Percentiles rank a stretch among this genome's conserved stretches.
Evolutionary conservation across 2,888 invertebrate genomes (phyloP).

Genomic region (Rhimphoctona megacephalus): DNA sequence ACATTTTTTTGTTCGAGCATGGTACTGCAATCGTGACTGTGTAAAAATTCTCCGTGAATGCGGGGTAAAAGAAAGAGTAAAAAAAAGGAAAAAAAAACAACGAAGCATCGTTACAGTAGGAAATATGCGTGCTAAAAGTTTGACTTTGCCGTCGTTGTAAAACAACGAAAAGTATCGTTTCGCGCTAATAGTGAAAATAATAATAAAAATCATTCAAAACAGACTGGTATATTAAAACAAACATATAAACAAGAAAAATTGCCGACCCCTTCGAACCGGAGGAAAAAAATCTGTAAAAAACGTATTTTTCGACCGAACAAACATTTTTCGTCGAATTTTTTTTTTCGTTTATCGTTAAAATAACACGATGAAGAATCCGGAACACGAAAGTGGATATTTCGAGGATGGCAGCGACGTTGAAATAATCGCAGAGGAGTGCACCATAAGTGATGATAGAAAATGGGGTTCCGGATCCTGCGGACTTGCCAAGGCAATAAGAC

Average conservation of each 20-base stretch:
- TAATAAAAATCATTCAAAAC: background rate
- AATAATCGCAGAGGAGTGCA: constrained; percentile 73
- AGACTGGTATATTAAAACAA: background rate
- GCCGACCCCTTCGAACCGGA: background rate
- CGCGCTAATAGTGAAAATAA: constrained; percentile 15
- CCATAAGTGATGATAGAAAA: constrained; percentile 63
- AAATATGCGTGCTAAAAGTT: constrained; percentile 42
- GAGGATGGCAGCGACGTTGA: constrained; percentile 88
- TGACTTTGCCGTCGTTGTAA: constrained; percentile 2
- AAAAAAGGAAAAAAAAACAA: constrained; percentile 33
- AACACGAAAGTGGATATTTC: constrained; percentile 94
- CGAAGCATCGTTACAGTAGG: background rate
- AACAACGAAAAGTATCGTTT: background rate
- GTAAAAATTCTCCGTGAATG: constrained; percentile 38
- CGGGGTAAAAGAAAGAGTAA: constrained; percentile 15
- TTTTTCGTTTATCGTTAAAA: background rate
- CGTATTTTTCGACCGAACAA: background rate
- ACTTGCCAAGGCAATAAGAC: constrained; percentile 77
- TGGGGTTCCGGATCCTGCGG: constrained; percentile 74
- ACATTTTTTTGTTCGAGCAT: constrained; percentile 26
- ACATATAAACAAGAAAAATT: background rate
- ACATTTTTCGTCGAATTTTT: background rate
- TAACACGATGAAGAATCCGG: constrained; percentile 86
- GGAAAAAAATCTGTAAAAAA: background rate
- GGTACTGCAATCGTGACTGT: constrained; percentile 57